Conservation (phyloP, 2,888 invertebrate genomes). For the Chaitophorus viminalis region DNA sequence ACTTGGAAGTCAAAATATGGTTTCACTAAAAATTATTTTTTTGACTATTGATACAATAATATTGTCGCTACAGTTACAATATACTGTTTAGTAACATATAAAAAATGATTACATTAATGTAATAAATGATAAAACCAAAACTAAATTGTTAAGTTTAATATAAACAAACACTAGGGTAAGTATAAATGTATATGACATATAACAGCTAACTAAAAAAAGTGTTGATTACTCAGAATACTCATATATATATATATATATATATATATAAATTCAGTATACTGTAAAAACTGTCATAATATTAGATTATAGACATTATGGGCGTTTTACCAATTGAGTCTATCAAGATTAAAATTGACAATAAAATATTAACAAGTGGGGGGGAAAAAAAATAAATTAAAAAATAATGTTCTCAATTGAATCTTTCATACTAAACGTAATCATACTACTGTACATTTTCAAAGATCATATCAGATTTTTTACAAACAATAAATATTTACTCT, state of each 20-base stretch:
- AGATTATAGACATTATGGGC: neutral
- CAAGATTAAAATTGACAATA: constrained; percentile 12
- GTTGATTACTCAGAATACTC: too few relatives aligned
- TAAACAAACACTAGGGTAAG: constrained; percentile 32
- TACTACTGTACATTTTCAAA: neutral
- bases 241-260: too few relatives aligned
- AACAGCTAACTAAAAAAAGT: neutral
- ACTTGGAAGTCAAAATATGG: neutral
- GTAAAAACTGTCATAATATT: constrained; percentile 16
- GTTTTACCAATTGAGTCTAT: neutral
- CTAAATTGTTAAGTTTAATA: constrained; percentile 40
- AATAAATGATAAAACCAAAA: constrained; percentile 19
- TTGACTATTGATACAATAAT: neutral
- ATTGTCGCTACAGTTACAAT: neutral
- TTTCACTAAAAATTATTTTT: constrained; percentile 19
- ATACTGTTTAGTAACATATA: constrained; percentile 9
- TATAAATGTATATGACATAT: constrained; percentile 6
- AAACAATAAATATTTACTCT: constrained; percentile 38
- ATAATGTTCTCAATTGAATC: constrained; percentile 31
- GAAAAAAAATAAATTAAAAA: constrained; percentile 11
- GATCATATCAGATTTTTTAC: neutral
- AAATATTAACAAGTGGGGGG: too few relatives aligned
- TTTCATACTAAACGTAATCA: too few relatives aligned
- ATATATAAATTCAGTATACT: constrained; percentile 36
- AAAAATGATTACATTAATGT: neutral